Evolutionary conservation across 2,797 vertebrate species (phyloP).

Genomic region (Poeciliopsis presidionis): DNA sequence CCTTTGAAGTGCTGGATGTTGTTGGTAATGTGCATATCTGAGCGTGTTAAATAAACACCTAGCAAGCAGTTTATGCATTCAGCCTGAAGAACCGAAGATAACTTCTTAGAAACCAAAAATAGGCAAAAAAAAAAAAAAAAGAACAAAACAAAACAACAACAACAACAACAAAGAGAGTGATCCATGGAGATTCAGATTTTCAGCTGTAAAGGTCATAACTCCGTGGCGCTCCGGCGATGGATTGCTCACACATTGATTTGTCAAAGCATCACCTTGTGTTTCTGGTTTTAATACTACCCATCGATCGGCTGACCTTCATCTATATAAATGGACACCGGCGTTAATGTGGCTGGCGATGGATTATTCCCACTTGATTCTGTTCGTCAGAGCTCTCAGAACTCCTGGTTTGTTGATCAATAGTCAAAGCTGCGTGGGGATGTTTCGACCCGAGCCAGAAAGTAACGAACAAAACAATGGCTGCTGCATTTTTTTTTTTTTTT

Average conservation of each 20-base stretch:
- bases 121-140: not conserved
- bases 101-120: slow-evolving; percentile 24
- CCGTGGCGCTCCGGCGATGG: slow-evolving; percentile 56
- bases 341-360: slow-evolving; percentile 75
- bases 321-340: slow-evolving; percentile 80
- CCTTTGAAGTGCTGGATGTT: slow-evolving; percentile 19
- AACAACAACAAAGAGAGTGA: not conserved
- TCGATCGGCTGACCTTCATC: slow-evolving; percentile 83
- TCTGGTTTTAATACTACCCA: slow-evolving; percentile 81
- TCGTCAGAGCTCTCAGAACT: slow-evolving; percentile 76
- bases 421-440: slow-evolving; percentile 70
- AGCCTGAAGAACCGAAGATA: slow-evolving; percentile 28
- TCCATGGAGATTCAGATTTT: slow-evolving; percentile 51
- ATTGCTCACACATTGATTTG: slow-evolving; percentile 76
- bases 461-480: slow-evolving; percentile 63
- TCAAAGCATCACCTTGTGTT: slow-evolving; percentile 79
- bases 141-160: not conserved
- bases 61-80: slow-evolving; percentile 31
- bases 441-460: slow-evolving; percentile 71
- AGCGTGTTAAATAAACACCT: slow-evolving; percentile 27
- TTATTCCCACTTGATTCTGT: slow-evolving; percentile 80
- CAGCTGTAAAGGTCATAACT: slow-evolving; percentile 68
- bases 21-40: slow-evolving; percentile 11
- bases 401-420: slow-evolving; percentile 76
- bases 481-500: not conserved